Evolutionary conservation across 30 jellyfish, hydroid and myxozoan genomes (phyloP), one percentile per base, ranked within the genome.

Genomic region (Hydractinia symbiolongicarpus): DNA sequence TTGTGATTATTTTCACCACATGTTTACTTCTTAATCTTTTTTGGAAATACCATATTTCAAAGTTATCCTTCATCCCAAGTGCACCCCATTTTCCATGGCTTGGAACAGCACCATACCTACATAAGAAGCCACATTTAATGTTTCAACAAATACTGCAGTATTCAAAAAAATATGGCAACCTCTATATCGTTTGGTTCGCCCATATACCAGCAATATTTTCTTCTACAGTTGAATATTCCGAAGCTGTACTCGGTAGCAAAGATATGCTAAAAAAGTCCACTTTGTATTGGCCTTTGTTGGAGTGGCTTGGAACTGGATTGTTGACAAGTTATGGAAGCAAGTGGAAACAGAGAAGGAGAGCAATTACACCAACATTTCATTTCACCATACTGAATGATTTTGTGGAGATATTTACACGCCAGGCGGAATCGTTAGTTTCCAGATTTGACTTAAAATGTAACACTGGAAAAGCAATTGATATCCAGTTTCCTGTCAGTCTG

Each of bases 351-450:
- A 83, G 98, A 66, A 73, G 98, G 82, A 66, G 88, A 44, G 77
- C 80, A 51, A 67, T 92, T 1, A 92, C 98, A 9, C 98, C 98
- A 8, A 83, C 96, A 5, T 92, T 92, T 76, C 98, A 92, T 77
- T 92, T 88, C 73, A 87, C 95, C 44, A 92, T 92, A 17, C 86
- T 92, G 55, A 79, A 87, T 13, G 95, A 83, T 14, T 92, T 87
- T 67, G 82, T 83, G 4, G 86, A 87, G 19, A 89, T 92, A 16
- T 85, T 92, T 64, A 62, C 60, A 17, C 91, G 81, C 55, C 91
- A 92, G 72, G 82, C 98, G 5, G 82, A 76, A 51, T 76, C 66
- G 4, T 80, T 92, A 30, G 96, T 83, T n/a, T 82, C 69, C 44
- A 73, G 61, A 20, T 64, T 92, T 76, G 56, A 52, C 21, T 10